Evolutionary conservation across 2,888 invertebrate genomes (phyloP).

Genomic region (Mythimna vitellina): DNA sequence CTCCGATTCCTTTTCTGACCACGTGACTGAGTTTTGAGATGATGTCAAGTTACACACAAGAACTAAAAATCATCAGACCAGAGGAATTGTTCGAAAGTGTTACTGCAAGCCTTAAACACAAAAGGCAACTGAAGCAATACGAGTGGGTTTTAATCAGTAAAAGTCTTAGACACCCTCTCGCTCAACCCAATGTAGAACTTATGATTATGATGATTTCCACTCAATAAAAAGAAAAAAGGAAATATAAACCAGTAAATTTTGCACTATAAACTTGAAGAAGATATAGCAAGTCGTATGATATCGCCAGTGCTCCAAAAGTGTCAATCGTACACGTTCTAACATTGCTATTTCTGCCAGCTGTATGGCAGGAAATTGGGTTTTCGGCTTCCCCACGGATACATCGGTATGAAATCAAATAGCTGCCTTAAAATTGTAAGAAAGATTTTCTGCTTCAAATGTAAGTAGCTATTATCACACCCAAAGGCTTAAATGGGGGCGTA

Average conservation of each 20-base stretch:
- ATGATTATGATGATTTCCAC: too few species aligned
- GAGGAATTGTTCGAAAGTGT: too few species aligned
- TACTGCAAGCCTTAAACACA: too few species aligned
- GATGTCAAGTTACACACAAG: too few species aligned
- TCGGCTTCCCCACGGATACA: slow-evolving; percentile 32
- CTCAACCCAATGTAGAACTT: too few species aligned
- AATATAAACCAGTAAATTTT: neutral
- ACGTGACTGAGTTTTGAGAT: too few species aligned
- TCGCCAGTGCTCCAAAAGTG: slow-evolving; percentile 13
- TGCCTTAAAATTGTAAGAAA: slow-evolving; percentile 19
- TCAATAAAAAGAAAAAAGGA: too few species aligned
- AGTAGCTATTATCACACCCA: neutral
- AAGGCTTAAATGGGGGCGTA: neutral
- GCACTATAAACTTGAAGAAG: neutral
- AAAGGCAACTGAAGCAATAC: too few species aligned
- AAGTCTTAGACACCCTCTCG: too few species aligned
- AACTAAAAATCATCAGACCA: too few species aligned
- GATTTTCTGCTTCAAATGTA: slow-evolving; percentile 8
- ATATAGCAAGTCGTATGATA: slow-evolving; percentile 1
- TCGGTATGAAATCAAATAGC: slow-evolving; percentile 38
- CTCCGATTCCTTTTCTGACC: too few species aligned
- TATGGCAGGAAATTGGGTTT: slow-evolving; percentile 41
- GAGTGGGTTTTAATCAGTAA: too few species aligned
- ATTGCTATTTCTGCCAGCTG: slow-evolving; percentile 30
- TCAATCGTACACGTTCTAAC: slow-evolving; percentile 30